Conservation (phyloP, 2,888 invertebrate species). For the Coleophora flavipennella region DNA sequence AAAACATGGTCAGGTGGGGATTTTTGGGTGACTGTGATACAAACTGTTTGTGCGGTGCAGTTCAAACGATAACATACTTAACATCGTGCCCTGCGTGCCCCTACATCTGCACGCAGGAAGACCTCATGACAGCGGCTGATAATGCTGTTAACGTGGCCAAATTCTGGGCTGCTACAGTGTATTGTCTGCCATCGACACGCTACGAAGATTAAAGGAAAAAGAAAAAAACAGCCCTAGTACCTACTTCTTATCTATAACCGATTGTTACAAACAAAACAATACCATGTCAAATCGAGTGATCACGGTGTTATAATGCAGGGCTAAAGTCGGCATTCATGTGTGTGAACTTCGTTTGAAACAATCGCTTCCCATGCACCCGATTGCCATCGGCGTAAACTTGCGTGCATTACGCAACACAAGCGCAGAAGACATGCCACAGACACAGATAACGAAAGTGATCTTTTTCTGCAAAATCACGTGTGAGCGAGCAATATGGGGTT, state of each 20-base stretch:
- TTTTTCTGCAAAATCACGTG: conserved; percentile 54
- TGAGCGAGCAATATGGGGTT: conserved; percentile 54
- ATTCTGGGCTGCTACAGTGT: no score
- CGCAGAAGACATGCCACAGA: conserved; percentile 39
- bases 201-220: no score
- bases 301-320: conserved; percentile 32
- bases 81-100: no score
- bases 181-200: no score
- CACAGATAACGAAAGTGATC: conserved; percentile 53
- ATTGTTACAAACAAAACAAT: conserved; percentile 2
- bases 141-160: no score
- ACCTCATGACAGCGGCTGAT: no score
- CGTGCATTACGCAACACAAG: conserved; percentile 48
- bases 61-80: no score
- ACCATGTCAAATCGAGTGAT: conserved; percentile 20
- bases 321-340: conserved; percentile 52
- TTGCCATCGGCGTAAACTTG: conserved; percentile 60
- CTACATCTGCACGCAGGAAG: no score
- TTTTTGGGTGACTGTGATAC: no score
- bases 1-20: no score
- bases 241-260: neutral
- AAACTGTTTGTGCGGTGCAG: no score
- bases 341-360: conserved; percentile 50
- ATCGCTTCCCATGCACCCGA: conserved; percentile 59
- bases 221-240: neutral